Evolutionary conservation across 2,888 invertebrate genomes (phyloP), one percentile per base, ranked within the genome.

Genomic region (Microctonus aethiopoides): DNA sequence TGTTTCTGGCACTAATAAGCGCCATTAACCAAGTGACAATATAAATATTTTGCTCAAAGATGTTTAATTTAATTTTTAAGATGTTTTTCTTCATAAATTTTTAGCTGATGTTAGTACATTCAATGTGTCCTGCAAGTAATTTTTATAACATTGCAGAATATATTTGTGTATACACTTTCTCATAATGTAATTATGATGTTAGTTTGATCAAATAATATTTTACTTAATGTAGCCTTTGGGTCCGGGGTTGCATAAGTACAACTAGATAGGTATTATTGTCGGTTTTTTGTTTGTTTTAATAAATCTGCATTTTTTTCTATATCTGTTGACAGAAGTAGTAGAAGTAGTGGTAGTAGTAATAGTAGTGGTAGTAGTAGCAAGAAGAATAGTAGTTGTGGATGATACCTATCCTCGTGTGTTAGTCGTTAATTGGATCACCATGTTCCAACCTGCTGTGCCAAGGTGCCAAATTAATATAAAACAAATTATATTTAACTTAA

Each of bases 391-490:
- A 63, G 59, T 59, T 64, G 69, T 26, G 62, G 70, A 22, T 52
- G 65, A 78, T 81, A 81, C 79, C 82, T 82, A 83, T 81, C 81
- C 79, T 80, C 80, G 79, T 80, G 76, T 81, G 82, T 83, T 83
- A 83, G 82, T 83, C 77, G 82, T 83, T 82, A 82, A 82, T 82
- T 78, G 80, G 80, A 82, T 82, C 81, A 80, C 81, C 82, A 83
- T 80, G 82, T 77, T 81, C 81, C 81, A 82, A 82, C 83, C 83
- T 83, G 82, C 78, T 77, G 79, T 81, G 46, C 46, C 77, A 81
- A 81, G 77, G 78, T 79, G 78, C 78, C 74, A 79, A 79, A 79
- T 80, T 54, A 67, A 22, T 62, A 62, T 68, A 65, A 59, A 41
- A 13, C 34, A 4, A 24, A 46, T 22, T 57, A 22, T n/a, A 10